These are phyloP conservation scores for Platorchestia sp. DNA, from an alignment of 1,140 invertebrate species.

Conservation along the genomic window DNA sequence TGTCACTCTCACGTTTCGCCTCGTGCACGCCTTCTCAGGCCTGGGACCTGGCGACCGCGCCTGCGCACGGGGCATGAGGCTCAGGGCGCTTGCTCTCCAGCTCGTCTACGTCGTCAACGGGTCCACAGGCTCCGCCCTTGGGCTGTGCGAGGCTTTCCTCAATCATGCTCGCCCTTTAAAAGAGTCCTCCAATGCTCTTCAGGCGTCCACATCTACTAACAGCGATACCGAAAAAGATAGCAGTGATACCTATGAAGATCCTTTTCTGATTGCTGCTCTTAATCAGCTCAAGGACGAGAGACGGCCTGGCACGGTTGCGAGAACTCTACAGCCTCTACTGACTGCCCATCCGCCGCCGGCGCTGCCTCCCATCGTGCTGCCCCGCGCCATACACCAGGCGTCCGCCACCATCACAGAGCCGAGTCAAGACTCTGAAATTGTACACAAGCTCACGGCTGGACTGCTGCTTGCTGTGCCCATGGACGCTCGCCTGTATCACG, in stretches of 20 bases:
- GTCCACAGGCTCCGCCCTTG: constrained; percentile 76
- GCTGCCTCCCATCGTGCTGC: constrained; percentile 71
- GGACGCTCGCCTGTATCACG: constrained; percentile 87
- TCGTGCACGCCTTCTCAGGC: constrained; percentile 88
- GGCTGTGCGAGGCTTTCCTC: constrained; percentile 78
- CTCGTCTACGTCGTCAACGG: constrained; percentile 81
- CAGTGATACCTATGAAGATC: constrained; percentile 72
- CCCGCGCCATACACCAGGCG: constrained; percentile 80
- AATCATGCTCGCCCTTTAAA: constrained; percentile 72
- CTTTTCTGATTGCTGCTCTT: constrained; percentile 84
- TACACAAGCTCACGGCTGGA: constrained; percentile 94
- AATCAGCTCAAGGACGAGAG: constrained; percentile 81
- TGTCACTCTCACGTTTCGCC: constrained; percentile 80
- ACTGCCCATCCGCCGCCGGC: constrained; percentile 72
- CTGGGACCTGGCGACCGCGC: constrained; percentile 81
- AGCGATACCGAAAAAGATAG: constrained; percentile 37
- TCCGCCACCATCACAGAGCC: constrained; percentile 88
- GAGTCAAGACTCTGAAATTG: constrained; percentile 83
- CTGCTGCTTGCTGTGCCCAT: constrained; percentile 87
- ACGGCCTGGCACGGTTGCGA: constrained; percentile 86
- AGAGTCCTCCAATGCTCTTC: background rate
- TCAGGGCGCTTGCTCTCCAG: constrained; percentile 87
- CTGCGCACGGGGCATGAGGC: constrained; percentile 84
- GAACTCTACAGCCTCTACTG: constrained; percentile 85
- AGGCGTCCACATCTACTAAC: constrained; percentile 52